Conservation (phyloP, 2,113 vertebrate species). For the Labrus mixtus region DNA sequence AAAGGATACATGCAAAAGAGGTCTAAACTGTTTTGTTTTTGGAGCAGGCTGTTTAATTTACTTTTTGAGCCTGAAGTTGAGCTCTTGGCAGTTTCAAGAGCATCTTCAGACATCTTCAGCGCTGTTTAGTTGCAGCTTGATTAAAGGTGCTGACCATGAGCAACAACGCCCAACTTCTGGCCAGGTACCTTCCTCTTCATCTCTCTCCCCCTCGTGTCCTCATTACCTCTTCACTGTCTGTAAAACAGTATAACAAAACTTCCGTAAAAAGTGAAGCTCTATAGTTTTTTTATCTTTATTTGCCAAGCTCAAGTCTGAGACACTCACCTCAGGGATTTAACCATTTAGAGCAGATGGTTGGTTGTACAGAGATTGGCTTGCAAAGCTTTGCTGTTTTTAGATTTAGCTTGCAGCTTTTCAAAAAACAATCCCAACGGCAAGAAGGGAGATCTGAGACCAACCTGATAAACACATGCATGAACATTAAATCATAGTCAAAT, state of each 20-base stretch:
- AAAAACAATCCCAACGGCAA: not conserved
- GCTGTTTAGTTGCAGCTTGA: too few species aligned
- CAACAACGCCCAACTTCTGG: not conserved
- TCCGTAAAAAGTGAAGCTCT: not conserved
- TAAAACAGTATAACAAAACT: not conserved
- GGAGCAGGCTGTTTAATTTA: too few species aligned
- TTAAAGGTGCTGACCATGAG: not conserved
- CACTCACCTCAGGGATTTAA: not conserved
- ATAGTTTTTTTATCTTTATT: not conserved
- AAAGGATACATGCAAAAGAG: too few species aligned
- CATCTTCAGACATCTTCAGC: too few species aligned
- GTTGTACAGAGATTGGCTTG: not conserved
- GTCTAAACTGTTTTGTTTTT: too few species aligned
- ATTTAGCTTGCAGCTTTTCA: not conserved
- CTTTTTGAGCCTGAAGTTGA: too few species aligned
- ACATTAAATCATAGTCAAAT: slow-evolving; percentile 2
- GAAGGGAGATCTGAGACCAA: not conserved
- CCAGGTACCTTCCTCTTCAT: not conserved
- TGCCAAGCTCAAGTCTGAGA: slow-evolving; percentile 1
- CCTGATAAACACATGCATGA: not conserved
- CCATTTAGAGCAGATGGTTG: slow-evolving; percentile 3
- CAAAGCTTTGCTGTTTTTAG: not conserved
- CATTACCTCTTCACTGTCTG: not conserved
- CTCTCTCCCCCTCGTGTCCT: too few species aligned
- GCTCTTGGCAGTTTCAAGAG: too few species aligned